Base-by-base conservation (phyloP, 2,888 invertebrate species). In the Teinopalpus imperialis region DNA sequence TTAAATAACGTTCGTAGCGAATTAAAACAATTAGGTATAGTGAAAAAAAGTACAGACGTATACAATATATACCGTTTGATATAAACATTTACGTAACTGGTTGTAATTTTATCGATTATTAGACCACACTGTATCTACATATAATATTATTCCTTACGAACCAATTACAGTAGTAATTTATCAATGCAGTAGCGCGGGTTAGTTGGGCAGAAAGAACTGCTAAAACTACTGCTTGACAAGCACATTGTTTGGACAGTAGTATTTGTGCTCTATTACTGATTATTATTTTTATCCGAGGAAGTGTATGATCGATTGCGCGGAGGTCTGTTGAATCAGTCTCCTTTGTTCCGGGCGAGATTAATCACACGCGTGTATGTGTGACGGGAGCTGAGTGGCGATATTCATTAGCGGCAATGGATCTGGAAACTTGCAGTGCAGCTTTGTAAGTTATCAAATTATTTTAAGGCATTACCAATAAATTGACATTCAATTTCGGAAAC, bases 231-330 rank as follows among this genome's bases (percentile, higher is more conserved):
- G 70, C 3, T 67, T 69, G 74, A 70, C 81, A 78, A 80, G 80
- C 81, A 78, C 68, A 69, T 69, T 70, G 71, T 72, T 72, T 69
- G 74, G 75, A 83, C 82, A 83, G 81, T 78, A 69, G 81, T 74
- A 68, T 59, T 66, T 67, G 72, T 61, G 57, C 74, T 72, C 72
- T 69, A 72, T 80, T 82, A 81, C 79, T 82, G 81, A 82, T 83
- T 81, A 85, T 83, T 86, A 82, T 85, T 86, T 82, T 86, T 85
- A 85, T 85, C 79, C 73, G 74, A 74, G 71, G 72, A 74, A 77
- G 74, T 73, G 73, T 71, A 76, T 85, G 85, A 87, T 87, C 83
- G 87, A 88, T 88, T 70, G 74, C 55, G 59, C 56, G 59, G 66
- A 75, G 79, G 78, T 69, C 70, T 70, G 74, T 75, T 69, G 71